These are phyloP conservation scores for Pongo pygmaeus DNA, from an alignment of 2,113 vertebrate genomes.

Conservation along the genomic window DNA sequence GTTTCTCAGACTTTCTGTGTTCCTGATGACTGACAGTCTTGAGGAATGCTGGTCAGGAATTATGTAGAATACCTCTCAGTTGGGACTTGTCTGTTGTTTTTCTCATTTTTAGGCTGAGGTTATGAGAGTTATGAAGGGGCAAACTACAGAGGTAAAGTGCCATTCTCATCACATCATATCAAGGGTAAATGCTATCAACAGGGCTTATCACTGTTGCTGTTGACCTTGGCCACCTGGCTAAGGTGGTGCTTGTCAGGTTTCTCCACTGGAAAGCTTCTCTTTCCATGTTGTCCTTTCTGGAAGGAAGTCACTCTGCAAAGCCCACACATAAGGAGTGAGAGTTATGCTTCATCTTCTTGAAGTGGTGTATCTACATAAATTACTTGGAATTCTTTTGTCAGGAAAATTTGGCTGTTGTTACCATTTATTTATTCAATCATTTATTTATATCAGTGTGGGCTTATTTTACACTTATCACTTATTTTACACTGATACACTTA, in stretches of 20 bases:
- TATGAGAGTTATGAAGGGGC: not conserved
- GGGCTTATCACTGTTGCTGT: too few species aligned
- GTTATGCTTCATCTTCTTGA: not conserved
- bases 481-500: not conserved
- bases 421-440: too few species aligned
- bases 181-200: not conserved
- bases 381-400: not conserved
- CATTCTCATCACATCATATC: fast-evolving
- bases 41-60: not conserved
- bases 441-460: too few species aligned
- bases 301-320: not conserved
- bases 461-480: not conserved
- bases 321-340: not conserved
- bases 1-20: not conserved
- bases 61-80: not conserved
- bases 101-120: not conserved
- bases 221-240: not conserved
- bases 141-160: not conserved
- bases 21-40: not conserved
- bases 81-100: not conserved
- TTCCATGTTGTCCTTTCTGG: too few species aligned
- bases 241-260: not conserved
- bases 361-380: not conserved
- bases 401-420: not conserved
- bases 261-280: not conserved